These are phyloP conservation scores for Unio delphinus DNA, from an alignment of 2,888 invertebrate genomes.

Conservation along the genomic window DNA sequence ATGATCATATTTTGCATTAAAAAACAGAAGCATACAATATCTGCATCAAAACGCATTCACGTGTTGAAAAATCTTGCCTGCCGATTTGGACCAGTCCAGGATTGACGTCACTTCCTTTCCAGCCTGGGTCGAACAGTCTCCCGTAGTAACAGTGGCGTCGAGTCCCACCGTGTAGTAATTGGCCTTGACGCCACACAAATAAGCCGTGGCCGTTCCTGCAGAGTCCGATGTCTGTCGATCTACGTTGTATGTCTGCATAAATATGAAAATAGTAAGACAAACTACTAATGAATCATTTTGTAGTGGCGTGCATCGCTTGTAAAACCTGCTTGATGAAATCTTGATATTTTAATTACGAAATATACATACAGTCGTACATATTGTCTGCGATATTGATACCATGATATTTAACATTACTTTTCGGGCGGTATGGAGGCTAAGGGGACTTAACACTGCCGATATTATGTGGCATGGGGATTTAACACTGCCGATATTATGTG, in stretches of 20 bases:
- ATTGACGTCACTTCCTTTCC: slow-evolving; percentile 41
- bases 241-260: slow-evolving; percentile 84
- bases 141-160: slow-evolving; percentile 77
- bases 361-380: no score
- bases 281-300: no score
- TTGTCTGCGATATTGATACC: no score
- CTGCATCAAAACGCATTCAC: not conserved
- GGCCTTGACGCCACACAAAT: slow-evolving; percentile 86
- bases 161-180: slow-evolving; percentile 87
- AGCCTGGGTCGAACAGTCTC: slow-evolving; percentile 76
- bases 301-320: no score
- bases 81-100: slow-evolving; percentile 39
- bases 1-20: not conserved
- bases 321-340: no score
- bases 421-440: no score
- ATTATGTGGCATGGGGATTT: no score
- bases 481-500: no score
- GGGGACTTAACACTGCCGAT: no score
- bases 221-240: slow-evolving; percentile 92
- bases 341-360: no score
- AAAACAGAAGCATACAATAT: not conserved
- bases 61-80: slow-evolving; percentile 25
- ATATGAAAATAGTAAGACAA: not conserved
- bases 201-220: slow-evolving; percentile 88
- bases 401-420: no score